Evolutionary conservation across 1,140 invertebrate species (phyloP).

Genomic region (Drosophila funebris): DNA sequence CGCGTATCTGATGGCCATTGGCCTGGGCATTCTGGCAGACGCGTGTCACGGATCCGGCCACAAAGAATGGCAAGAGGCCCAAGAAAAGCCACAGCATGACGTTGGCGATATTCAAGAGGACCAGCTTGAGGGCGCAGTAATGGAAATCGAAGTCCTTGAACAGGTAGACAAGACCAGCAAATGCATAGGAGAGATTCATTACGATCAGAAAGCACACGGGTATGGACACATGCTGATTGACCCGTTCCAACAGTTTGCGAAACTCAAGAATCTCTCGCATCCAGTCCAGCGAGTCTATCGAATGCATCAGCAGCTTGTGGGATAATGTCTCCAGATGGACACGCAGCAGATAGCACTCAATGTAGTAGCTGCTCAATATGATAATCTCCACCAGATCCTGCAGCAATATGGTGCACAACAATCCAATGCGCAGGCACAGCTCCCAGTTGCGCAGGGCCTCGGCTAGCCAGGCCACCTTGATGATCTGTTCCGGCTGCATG

Average conservation of each 20-base stretch:
- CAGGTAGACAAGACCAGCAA: conserved; percentile 88
- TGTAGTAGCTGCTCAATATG: conserved; percentile 90
- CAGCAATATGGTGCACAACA: conserved; percentile 88
- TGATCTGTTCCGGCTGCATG: conserved; percentile 86
- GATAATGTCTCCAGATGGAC: conserved; percentile 89
- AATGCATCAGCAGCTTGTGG: conserved; percentile 88
- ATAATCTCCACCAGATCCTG: conserved; percentile 92
- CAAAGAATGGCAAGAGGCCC: conserved; percentile 86
- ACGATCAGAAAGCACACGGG: conserved; percentile 90
- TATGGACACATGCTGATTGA: conserved; percentile 89
- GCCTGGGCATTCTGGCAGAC: conserved; percentile 88
- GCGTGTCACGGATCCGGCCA: conserved; percentile 92
- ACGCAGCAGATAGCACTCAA: conserved; percentile 90
- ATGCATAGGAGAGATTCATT: conserved; percentile 89
- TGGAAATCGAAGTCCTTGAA: conserved; percentile 84
- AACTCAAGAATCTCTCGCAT: conserved; percentile 92
- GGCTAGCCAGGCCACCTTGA: conserved; percentile 57
- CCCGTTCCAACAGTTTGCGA: conserved; percentile 89
- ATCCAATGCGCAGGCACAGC: conserved; percentile 73
- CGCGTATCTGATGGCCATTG: conserved; percentile 90
- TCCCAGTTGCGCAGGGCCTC: conserved; percentile 85
- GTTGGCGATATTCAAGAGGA: conserved; percentile 87
- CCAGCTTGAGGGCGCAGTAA: conserved; percentile 85
- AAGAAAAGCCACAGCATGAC: conserved; percentile 88
- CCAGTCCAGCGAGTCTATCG: conserved; percentile 89